A percentile compares a stretch with the other conserved stretches of the same genome.
Evolutionary conservation across 1,140 invertebrate species (phyloP).

Genomic region (Ectropis grisescens): DNA sequence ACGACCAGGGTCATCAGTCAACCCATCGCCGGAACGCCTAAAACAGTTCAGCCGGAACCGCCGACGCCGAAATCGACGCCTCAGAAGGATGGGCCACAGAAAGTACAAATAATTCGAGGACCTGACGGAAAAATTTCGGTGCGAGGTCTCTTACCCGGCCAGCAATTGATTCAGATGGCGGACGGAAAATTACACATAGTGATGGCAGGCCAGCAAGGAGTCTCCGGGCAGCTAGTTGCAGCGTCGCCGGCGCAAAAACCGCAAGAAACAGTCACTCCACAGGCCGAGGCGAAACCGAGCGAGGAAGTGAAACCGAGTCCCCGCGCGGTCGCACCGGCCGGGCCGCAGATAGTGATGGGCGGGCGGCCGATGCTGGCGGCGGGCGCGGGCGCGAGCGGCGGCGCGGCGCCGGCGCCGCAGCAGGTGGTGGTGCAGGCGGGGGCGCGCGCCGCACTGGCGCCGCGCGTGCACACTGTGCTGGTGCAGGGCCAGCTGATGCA

Average conservation of each 20-base stretch:
- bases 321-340: constrained; percentile 18
- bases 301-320: constrained; percentile 22
- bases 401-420: constrained; percentile 26
- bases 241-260: constrained; percentile 25
- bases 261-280: constrained; percentile 8
- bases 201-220: constrained; percentile 53
- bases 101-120: constrained; percentile 91
- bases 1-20: constrained; percentile 81
- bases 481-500: constrained; percentile 45
- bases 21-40: constrained; percentile 38
- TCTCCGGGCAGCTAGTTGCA: constrained; percentile 44
- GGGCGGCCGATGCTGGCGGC: constrained; percentile 32
- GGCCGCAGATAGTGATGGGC: constrained; percentile 36
- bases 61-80: constrained; percentile 29
- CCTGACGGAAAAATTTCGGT: constrained; percentile 94
- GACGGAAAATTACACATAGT: constrained; percentile 94
- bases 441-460: constrained; percentile 16
- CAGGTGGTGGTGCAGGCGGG: constrained; percentile 50
- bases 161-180: constrained; percentile 92
- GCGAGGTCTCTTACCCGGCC: constrained; percentile 91
- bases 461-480: constrained; percentile 44
- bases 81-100: constrained; percentile 74
- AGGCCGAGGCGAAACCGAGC: constrained; percentile 7
- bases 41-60: constrained; percentile 24
- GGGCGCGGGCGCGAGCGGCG: constrained; percentile 22